Evolutionary conservation across 2,113 vertebrate species (phyloP), one percentile per base, ranked within the genome.

Genomic region (Nyctibius bracteatus): DNA sequence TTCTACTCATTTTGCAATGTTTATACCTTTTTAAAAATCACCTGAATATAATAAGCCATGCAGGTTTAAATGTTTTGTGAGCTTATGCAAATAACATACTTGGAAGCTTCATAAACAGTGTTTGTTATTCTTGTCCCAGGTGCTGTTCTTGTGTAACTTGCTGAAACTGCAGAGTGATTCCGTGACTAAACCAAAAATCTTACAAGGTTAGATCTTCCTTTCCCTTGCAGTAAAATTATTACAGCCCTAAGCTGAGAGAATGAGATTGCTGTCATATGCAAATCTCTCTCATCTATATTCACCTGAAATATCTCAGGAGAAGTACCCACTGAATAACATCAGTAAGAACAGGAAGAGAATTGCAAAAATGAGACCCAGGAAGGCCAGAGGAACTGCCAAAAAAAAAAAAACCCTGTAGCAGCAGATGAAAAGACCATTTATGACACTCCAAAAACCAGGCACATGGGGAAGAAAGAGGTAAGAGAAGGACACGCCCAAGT

Each of bases 391-490:
- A 94, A 27, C 18, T 17, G 21, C 55, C 10, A 15, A 57, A 14
- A 54, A 15, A 2, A 59, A 20, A 18, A 6, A n/a, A n/a, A n/a
- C n/a, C 2, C 0, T 20, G 1, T 27, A 35, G 44, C 5, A 6
- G 51, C 27, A 46, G 39, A 37, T 11, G 19, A 41, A 14, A 43
- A 58, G 24, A 39, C 6, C 0, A 0, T 28, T 37, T 10, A 9
- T 52, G 28, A 6, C 12, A 7, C 14, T 55, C 28, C 21, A 8
- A 30, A 89, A 73, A 59, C 1, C 11, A 66, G 59, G 5, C 8
- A 15, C 2, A 1, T 14, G 14, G 39, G 24, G 33, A 81, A 2
- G 33, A 27, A 81, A 61, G 31, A 83, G n/a, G 47, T 46, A 35
- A 28, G 78, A 47, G 25, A 49, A 73, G 30, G 30, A 35, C 25